Conservation (phyloP, 2,113 vertebrate species). For the Manacus vitellinus region DNA sequence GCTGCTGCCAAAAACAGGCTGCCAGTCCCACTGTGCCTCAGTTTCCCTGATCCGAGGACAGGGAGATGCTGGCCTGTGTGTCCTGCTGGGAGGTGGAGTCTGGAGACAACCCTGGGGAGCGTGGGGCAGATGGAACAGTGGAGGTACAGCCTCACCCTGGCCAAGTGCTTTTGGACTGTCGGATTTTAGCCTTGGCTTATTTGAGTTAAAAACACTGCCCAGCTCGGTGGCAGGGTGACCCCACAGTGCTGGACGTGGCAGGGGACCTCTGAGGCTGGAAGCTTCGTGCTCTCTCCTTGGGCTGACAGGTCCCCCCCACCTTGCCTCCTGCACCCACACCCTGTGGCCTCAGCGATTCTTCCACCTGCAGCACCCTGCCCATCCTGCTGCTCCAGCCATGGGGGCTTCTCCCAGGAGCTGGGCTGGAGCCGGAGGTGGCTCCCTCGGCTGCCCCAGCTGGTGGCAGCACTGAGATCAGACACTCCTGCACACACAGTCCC, state of each 20-base stretch:
- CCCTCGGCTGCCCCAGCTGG: constrained; percentile 63
- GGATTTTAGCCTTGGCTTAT: neutral
- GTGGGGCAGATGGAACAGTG: fast-evolving
- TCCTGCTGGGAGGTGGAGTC: neutral
- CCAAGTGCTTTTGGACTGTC: fast-evolving
- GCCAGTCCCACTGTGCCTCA: neutral
- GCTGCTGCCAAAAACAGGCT: neutral
- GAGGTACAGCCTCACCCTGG: neutral
- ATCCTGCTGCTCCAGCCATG: neutral
- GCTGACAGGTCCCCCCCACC: neutral
- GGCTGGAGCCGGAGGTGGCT: constrained; percentile 4
- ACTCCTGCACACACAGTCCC: neutral
- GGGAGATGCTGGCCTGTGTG: neutral
- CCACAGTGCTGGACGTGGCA: neutral
- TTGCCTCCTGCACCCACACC: fast-evolving
- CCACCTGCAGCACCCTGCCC: neutral
- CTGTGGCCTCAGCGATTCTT: neutral
- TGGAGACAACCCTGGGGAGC: neutral
- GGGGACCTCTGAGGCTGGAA: neutral
- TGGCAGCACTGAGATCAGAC: constrained; percentile 64
- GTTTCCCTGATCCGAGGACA: neutral
- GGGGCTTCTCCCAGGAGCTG: constrained; percentile 25
- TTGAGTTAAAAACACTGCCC: neutral
- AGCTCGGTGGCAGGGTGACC: neutral
- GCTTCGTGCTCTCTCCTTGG: neutral